Conservation (phyloP, 2,113 vertebrate species). For the Dipodomys stephensi region DNA sequence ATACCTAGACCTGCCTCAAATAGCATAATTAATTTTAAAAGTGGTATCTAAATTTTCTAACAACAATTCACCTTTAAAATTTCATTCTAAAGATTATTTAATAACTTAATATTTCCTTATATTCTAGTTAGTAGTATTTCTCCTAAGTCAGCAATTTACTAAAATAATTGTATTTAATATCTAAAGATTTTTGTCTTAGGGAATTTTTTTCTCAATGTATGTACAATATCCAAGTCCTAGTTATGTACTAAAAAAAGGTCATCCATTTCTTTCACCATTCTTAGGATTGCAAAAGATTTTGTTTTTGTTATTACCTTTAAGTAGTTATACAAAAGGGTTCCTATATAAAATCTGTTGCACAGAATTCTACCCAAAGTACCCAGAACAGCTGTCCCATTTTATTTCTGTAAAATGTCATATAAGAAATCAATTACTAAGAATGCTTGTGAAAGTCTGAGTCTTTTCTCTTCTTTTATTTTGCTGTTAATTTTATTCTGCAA, state of each 20-base stretch:
- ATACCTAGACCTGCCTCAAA: not conserved
- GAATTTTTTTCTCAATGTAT: not conserved
- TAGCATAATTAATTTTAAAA: not conserved
- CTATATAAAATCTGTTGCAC: not conserved
- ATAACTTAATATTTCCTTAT: conserved; percentile 13
- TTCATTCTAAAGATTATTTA: conserved; percentile 17
- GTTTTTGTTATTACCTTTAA: no score
- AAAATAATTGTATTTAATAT: not conserved
- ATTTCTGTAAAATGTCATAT: not conserved
- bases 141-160: not conserved
- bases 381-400: not conserved
- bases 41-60: no score
- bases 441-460: not conserved
- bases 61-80: not conserved
- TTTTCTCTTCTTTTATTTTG: not conserved
- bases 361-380: not conserved
- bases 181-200: not conserved
- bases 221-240: not conserved
- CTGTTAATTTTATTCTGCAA: conserved; percentile 27
- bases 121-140: conserved; percentile 13
- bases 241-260: not conserved
- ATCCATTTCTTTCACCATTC: not conserved
- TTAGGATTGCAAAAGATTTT: not conserved
- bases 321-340: no score
- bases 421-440: not conserved